A percentile compares a stretch with the other conserved stretches of the same genome.
These are phyloP conservation scores for Zhuqinia jingwanae DNA, from an alignment of 2,888 invertebrate species.

Conservation along the genomic window DNA sequence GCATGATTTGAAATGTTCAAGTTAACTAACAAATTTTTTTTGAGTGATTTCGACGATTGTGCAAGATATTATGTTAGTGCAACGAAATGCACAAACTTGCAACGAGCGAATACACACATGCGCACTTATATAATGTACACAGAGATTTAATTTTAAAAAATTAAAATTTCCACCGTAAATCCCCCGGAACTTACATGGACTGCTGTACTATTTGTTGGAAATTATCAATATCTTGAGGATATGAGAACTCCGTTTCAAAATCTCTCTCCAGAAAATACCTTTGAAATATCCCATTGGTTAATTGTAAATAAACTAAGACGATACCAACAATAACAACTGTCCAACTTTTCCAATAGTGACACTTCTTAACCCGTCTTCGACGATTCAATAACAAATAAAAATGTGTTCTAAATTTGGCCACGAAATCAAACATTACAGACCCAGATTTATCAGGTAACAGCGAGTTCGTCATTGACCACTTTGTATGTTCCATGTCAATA, in stretches of 20 bases:
- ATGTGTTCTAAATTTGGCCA: constrained; percentile 22
- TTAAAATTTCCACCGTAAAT: too few relatives aligned
- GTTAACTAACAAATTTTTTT: too few relatives aligned
- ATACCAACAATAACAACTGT: neutral
- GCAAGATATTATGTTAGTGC: too few relatives aligned
- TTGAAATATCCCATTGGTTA: neutral
- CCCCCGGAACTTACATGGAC: constrained; percentile 58
- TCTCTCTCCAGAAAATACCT: constrained; percentile 52
- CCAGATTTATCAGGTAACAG: constrained; percentile 83
- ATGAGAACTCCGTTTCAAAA: constrained; percentile 45
- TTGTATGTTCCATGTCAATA: too few relatives aligned
- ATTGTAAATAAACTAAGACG: constrained; percentile 32
- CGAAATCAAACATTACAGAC: constrained; percentile 20
- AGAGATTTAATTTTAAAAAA: too few relatives aligned
- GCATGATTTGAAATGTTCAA: too few relatives aligned
- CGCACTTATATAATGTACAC: too few relatives aligned
- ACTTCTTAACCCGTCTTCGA: constrained; percentile 29
- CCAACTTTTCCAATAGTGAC: neutral
- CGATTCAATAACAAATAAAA: constrained; percentile 21
- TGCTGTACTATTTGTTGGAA: constrained; percentile 44
- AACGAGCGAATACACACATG: too few relatives aligned
- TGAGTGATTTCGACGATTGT: too few relatives aligned
- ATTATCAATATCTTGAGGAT: constrained; percentile 51
- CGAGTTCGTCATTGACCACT: neutral
- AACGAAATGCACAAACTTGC: too few relatives aligned